Evolutionary conservation across 2,113 vertebrate species (phyloP), one percentile per base, ranked within the genome.

Genomic region (Amphiprion ocellaris): DNA sequence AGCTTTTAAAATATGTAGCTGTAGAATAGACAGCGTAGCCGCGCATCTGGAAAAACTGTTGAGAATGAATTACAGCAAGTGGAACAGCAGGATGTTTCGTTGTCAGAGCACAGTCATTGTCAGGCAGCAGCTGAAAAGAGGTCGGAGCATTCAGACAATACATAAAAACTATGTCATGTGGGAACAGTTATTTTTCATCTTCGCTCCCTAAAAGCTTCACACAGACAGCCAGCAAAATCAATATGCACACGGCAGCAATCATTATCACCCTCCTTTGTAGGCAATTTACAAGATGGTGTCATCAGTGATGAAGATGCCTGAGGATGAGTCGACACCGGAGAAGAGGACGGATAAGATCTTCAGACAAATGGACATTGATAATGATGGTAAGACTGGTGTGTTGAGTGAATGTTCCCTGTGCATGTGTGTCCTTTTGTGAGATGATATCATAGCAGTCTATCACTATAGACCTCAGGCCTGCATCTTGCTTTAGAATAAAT

Each of bases 271-370:
- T 64, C n/a, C 12, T 69, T 56, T 71, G 7, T 49, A 95, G 94
- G 94, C 94, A n/a, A 95, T 95, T 85, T 95, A 95, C 85, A 95
- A 94, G 90, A 95, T 94, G 98, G 98, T 99, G 78, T 99, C 98
- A 4, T 98, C 98, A 0, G 98, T 99, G 91, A 99, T 99, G 97
- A 99, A 98, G 94, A 99, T 99, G 98, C 98, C 98, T 0, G 98
- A 99, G 60, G 98, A 99, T 8, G 98, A 99, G 79, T 98, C 98
- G 0, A 99, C 98, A 4, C 98, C 98, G 0, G 98, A 99, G 92
- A 99, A 99, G 90, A 94, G 98, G 68, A 99, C 98, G 2, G 97
- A 99, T 87, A 99, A 99, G 94, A 99, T 99, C 94, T 99, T 99
- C 93, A 96, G 95, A 83, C 97, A 98, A 95, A 99, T 99, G 98